phyloP scores from a whole-genome alignment of 2,113 vertebrate species.

The Aldabrachelys gigantea region DNA sequence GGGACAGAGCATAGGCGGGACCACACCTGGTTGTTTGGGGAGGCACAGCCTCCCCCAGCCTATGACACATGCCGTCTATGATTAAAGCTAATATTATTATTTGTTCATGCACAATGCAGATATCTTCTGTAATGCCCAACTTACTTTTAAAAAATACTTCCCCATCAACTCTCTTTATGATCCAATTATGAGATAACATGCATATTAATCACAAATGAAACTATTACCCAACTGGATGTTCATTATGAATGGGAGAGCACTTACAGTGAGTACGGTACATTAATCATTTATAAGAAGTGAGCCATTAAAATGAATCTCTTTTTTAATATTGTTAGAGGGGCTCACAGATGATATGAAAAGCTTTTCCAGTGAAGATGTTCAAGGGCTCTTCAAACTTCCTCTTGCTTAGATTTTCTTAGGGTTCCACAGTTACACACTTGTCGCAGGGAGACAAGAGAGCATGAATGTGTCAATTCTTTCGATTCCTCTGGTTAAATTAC shows the following conservation, averaged over 20 bases:
- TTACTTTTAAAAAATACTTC: slow-evolving; percentile 48
- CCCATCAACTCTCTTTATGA: slow-evolving; percentile 36
- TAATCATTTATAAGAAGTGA: slow-evolving; percentile 57
- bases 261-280: slow-evolving; percentile 37
- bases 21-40: too few relatives aligned
- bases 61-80: too few relatives aligned
- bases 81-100: slow-evolving; percentile 5
- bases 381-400: slow-evolving; percentile 7
- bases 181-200: slow-evolving; percentile 61
- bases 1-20: too few relatives aligned
- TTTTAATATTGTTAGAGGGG: slow-evolving; percentile 15
- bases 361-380: background rate
- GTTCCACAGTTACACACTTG: background rate
- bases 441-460: background rate
- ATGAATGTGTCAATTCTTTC: background rate
- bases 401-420: background rate
- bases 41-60: too few relatives aligned
- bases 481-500: background rate
- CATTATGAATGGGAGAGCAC: slow-evolving; percentile 57
- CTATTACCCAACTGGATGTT: slow-evolving; percentile 49
- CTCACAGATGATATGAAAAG: slow-evolving; percentile 9
- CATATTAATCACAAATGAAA: slow-evolving; percentile 58
- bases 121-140: slow-evolving; percentile 25
- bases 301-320: slow-evolving; percentile 25
- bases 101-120: slow-evolving; percentile 20